These are phyloP conservation scores for Chamaedrilus cognettii DNA, from an alignment of 2,888 invertebrate genomes.

Conservation along the genomic window DNA sequence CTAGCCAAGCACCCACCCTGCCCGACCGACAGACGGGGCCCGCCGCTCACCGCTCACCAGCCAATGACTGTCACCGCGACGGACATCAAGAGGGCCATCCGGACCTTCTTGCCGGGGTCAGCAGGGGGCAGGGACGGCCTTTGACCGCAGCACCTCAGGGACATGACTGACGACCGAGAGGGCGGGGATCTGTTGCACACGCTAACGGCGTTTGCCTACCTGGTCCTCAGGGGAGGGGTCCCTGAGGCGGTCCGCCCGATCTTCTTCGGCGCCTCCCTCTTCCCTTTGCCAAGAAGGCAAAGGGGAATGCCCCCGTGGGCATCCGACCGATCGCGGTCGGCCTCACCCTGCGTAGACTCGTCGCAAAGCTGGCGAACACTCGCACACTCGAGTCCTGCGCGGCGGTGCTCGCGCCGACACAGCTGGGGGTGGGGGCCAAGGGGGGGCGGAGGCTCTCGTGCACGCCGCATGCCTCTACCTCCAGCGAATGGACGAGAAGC, in stretches of 20 bases:
- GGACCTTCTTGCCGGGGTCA: background rate
- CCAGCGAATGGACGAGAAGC: background rate
- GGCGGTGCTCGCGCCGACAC: background rate
- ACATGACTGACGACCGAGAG: background rate
- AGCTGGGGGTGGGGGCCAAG: background rate
- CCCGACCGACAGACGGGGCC: background rate
- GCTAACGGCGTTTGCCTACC: background rate
- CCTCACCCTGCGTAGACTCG: background rate
- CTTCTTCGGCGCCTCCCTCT: background rate
- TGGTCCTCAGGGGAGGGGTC: background rate
- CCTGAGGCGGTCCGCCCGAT: background rate
- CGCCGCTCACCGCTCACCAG: background rate
- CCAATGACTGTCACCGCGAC: background rate
- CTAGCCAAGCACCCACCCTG: background rate
- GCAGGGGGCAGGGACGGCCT: background rate
- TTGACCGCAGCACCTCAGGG: background rate
- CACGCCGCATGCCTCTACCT: background rate
- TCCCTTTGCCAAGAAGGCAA: background rate
- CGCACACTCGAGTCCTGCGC: background rate
- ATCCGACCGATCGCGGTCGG: background rate
- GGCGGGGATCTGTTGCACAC: background rate
- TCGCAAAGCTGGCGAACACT: background rate
- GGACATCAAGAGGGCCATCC: background rate
- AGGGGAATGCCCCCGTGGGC: no score
- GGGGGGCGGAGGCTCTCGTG: background rate